A percentile compares a stretch with the other conserved stretches of the same genome.
phyloP scores from a whole-genome alignment of 2,113 vertebrate species.

The Piprites chloris region DNA sequence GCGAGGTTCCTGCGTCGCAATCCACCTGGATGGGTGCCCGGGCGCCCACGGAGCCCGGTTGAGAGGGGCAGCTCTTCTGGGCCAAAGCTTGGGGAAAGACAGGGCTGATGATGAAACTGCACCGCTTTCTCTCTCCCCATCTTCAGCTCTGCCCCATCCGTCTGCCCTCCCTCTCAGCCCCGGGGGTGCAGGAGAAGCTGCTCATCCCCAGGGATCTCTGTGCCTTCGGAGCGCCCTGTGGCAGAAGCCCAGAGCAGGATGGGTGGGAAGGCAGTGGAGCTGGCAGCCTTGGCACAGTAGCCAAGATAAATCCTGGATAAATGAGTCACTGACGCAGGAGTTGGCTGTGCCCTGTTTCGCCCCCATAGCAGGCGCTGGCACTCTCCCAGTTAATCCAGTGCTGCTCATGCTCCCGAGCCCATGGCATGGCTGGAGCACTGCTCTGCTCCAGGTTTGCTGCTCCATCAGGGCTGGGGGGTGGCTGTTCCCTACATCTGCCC shows the following conservation, averaged over 20 bases:
- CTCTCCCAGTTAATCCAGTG: not conserved
- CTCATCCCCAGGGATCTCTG: not conserved
- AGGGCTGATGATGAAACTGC: accelerated
- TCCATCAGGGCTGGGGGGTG: not conserved
- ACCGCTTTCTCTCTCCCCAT: accelerated
- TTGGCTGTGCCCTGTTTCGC: not conserved
- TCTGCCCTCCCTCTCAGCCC: not conserved
- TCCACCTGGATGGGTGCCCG: not conserved
- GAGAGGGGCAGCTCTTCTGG: not conserved
- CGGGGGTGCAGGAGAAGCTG: not conserved
- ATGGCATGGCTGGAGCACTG: accelerated
- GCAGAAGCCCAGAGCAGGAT: not conserved
- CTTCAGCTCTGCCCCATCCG: not conserved
- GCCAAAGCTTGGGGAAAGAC: not conserved
- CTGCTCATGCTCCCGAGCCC: not conserved
- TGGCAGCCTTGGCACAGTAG: not conserved
- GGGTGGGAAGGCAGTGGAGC: not conserved
- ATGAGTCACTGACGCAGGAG: not conserved
- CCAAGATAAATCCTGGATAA: not conserved
- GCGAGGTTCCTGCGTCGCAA: not conserved
- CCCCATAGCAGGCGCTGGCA: not conserved
- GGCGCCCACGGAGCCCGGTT: not conserved
- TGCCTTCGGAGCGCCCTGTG: accelerated
- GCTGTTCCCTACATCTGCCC: not conserved
- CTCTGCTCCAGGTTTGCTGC: not conserved